Percentiles rank a stretch among this genome's conserved stretches.
Conservation (phyloP, 2,888 invertebrate species). For the Liodrosophila aerea region DNA sequence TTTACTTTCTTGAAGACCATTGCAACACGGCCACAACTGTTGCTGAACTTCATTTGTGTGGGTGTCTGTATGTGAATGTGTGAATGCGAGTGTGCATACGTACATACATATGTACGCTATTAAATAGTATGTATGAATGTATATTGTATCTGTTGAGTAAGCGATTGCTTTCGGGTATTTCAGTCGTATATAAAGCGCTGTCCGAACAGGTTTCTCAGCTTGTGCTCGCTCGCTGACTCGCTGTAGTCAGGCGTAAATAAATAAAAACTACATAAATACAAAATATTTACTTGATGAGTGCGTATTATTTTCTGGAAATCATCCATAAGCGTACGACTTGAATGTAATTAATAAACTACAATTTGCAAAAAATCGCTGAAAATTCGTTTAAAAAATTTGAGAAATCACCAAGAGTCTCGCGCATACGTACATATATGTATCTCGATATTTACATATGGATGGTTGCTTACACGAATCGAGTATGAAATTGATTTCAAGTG, state of each 20-base stretch:
- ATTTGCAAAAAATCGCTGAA: too few species aligned
- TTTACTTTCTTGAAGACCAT: too few species aligned
- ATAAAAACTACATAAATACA: too few species aligned
- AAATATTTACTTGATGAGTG: too few species aligned
- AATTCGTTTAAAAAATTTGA: too few species aligned
- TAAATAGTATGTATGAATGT: conserved; percentile 18
- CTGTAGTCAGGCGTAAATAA: neutral
- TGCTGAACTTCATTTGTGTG: too few species aligned
- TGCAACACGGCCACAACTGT: neutral
- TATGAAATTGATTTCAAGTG: conserved; percentile 6
- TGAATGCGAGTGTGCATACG: neutral
- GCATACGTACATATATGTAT: neutral
- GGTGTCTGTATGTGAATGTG: neutral
- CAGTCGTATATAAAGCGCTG: conserved; percentile 55
- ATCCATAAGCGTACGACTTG: too few species aligned
- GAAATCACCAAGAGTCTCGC: neutral
- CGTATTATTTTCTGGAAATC: too few species aligned
- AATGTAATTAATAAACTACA: neutral
- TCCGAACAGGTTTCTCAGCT: conserved; percentile 55
- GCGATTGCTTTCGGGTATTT: conserved; percentile 50
- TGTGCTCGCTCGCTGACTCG: conserved; percentile 3
- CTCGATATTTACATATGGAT: neutral
- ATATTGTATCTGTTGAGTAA: conserved; percentile 50
- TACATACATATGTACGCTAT: neutral
- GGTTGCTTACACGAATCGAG: conserved; percentile 3